A percentile compares a stretch with the other conserved stretches of the same genome.
These are phyloP conservation scores for Neodontobutis hainanensis DNA, from an alignment of 2,113 vertebrate genomes.

Conservation along the genomic window DNA sequence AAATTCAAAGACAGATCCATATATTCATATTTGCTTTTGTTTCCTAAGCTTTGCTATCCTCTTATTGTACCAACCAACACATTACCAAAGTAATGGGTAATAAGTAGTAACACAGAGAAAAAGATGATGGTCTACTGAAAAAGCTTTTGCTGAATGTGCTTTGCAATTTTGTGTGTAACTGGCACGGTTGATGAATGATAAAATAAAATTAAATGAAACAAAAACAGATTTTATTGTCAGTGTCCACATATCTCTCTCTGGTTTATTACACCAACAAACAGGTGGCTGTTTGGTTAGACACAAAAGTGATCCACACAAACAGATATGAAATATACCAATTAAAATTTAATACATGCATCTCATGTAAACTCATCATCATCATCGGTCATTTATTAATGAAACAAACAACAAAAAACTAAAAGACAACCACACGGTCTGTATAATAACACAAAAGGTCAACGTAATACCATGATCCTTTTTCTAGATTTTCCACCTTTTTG, in stretches of 20 bases:
- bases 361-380: too few species aligned
- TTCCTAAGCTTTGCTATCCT: slow-evolving; percentile 51
- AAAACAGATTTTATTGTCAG: slow-evolving; percentile 25
- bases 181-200: slow-evolving; percentile 51
- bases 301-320: too few species aligned
- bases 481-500: background rate
- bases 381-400: too few species aligned
- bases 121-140: slow-evolving; percentile 20
- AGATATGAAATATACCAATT: too few species aligned
- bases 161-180: slow-evolving; percentile 56
- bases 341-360: too few species aligned
- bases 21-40: slow-evolving; percentile 42
- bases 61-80: slow-evolving; percentile 17
- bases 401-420: too few species aligned
- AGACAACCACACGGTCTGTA: too few species aligned
- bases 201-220: slow-evolving; percentile 70
- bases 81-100: slow-evolving; percentile 13
- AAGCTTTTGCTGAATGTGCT: slow-evolving; percentile 50
- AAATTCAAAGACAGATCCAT: slow-evolving; percentile 29
- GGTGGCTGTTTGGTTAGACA: too few species aligned
- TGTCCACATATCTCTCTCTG: background rate
- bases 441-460: too few species aligned
- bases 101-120: slow-evolving; percentile 29
- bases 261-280: too few species aligned
- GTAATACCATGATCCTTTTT: background rate